Conservation (phyloP, 1,140 invertebrate species). For the Drosophila pseudoananassae region DNA sequence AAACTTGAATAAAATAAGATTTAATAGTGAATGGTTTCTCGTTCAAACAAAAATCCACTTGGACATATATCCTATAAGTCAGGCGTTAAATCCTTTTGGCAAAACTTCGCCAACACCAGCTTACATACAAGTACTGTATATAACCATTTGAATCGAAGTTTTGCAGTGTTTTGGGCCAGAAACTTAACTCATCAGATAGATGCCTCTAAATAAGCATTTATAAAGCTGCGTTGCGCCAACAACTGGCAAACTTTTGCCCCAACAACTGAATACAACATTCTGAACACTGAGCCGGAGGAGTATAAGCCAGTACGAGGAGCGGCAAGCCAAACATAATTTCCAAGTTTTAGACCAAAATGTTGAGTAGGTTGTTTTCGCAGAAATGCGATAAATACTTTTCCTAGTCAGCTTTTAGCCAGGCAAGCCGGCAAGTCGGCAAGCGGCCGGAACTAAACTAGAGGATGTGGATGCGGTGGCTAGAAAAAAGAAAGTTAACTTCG, state of each 20-base stretch:
- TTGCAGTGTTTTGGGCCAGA: slow-evolving; percentile 16
- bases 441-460: slow-evolving; percentile 39
- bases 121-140: slow-evolving; percentile 16
- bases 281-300: background rate
- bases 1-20: background rate
- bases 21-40: background rate
- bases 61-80: slow-evolving; percentile 30
- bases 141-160: slow-evolving; percentile 58
- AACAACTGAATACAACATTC: slow-evolving; percentile 32
- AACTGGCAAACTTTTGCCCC: slow-evolving; percentile 61
- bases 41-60: background rate
- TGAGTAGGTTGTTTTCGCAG: slow-evolving; percentile 81
- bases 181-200: slow-evolving; percentile 77
- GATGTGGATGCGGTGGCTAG: background rate
- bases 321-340: slow-evolving; percentile 75
- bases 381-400: slow-evolving; percentile 77
- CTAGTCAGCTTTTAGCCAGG: slow-evolving; percentile 20
- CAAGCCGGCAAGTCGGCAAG: slow-evolving; percentile 24
- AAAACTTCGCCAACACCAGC: slow-evolving; percentile 35
- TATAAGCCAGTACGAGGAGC: slow-evolving; percentile 42
- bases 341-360: slow-evolving; percentile 73
- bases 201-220: slow-evolving; percentile 81
- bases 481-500: slow-evolving; percentile 61
- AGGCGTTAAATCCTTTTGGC: slow-evolving; percentile 45
- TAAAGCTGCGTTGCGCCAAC: slow-evolving; percentile 64